Percentiles rank a stretch among this genome's conserved stretches.
Evolutionary conservation across 2,113 vertebrate genomes (phyloP).

Genomic region (Ancistrus triradiatus): DNA sequence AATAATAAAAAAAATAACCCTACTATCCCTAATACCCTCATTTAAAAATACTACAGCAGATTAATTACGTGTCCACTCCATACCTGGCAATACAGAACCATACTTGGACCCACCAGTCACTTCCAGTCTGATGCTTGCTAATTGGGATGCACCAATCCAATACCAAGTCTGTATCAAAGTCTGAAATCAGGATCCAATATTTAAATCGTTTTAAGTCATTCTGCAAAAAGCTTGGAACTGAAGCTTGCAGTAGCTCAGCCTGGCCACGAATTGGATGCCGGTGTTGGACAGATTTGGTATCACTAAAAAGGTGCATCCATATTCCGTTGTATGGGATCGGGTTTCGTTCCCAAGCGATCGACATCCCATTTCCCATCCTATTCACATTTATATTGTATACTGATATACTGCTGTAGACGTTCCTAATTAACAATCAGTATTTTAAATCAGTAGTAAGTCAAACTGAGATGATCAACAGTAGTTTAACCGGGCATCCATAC

Average conservation of each 20-base stretch:
- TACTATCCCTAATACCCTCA: conserved; percentile 3
- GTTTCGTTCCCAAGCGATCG: no score
- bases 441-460: conserved; percentile 31
- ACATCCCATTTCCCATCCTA: no score
- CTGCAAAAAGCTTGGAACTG: no score
- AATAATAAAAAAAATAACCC: conserved; percentile 43
- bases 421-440: conserved; percentile 3
- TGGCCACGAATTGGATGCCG: no score
- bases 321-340: no score
- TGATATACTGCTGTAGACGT: no score
- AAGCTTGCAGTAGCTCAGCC: no score
- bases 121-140: background rate
- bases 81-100: background rate
- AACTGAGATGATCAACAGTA: conserved; percentile 17
- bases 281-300: no score
- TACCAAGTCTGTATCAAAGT: background rate
- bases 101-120: background rate
- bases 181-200: no score
- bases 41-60: conserved; percentile 25
- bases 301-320: no score
- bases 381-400: no score
- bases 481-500: conserved; percentile 9
- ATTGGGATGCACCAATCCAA: background rate
- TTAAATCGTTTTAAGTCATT: no score
- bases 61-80: background rate